Conservation (phyloP, 2,113 vertebrate species). For the Callionymus lyra region DNA sequence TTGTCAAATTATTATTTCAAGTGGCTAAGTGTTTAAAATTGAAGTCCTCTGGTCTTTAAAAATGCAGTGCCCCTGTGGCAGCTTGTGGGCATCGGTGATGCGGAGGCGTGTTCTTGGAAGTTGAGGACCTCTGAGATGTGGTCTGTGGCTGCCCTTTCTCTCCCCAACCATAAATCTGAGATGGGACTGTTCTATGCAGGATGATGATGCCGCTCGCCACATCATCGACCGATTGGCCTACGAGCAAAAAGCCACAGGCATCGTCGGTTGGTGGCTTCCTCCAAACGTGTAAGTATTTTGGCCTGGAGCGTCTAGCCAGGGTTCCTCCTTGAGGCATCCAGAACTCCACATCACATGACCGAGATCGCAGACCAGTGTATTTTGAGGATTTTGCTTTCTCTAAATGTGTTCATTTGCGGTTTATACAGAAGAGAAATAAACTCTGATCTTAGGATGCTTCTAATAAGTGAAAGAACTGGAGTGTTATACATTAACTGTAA, state of each 20-base stretch:
- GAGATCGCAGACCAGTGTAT: background rate
- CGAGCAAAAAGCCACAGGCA: no score
- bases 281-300: conserved; percentile 4
- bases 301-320: conserved; percentile 28
- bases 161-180: conserved; percentile 47
- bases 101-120: background rate
- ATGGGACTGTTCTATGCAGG: conserved; percentile 37
- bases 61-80: conserved; percentile 21
- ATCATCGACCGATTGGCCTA: conserved; percentile 6
- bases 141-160: conserved; percentile 56
- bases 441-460: no score
- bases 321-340: conserved; percentile 29
- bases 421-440: no score
- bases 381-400: background rate
- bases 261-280: conserved; percentile 17
- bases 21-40: conserved; percentile 16
- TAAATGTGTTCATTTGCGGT: background rate
- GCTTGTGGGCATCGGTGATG: background rate
- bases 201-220: conserved; percentile 33
- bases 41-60: conserved; percentile 9
- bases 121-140: conserved; percentile 40
- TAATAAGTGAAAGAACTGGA: no score
- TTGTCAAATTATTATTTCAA: conserved; percentile 1
- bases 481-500: no score
- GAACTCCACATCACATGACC: conserved; percentile 30